phyloP scores from a whole-genome alignment of 1,140 invertebrate species.

The Xylocopa sonorina region DNA sequence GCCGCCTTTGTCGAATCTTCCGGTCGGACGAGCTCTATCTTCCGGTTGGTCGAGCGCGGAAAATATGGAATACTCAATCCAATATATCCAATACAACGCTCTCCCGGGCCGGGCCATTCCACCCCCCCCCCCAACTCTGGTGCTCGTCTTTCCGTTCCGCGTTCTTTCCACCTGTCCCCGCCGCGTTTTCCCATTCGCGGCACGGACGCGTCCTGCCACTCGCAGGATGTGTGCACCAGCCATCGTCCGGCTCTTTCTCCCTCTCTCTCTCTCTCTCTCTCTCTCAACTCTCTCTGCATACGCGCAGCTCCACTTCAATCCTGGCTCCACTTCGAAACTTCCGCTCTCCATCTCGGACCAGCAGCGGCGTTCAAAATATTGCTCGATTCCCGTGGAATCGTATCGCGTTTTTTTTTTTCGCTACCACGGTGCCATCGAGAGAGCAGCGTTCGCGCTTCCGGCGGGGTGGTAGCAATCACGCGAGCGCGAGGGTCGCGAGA shows the following conservation, averaged over 20 bases:
- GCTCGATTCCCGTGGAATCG: too few species aligned
- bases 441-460: too few species aligned
- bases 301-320: not conserved
- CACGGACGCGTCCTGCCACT: slow-evolving; percentile 60
- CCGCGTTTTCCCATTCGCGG: slow-evolving; percentile 64
- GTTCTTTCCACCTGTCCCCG: slow-evolving; percentile 9
- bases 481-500: too few species aligned
- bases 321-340: not conserved
- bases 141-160: slow-evolving; percentile 26
- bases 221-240: slow-evolving; percentile 61
- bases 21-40: slow-evolving; percentile 70
- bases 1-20: slow-evolving; percentile 76
- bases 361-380: too few species aligned
- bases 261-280: not conserved
- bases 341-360: too few species aligned
- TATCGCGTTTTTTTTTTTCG: too few species aligned
- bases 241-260: slow-evolving; percentile 30
- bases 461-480: too few species aligned
- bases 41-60: slow-evolving; percentile 73
- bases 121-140: too few species aligned
- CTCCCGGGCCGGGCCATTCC: slow-evolving; percentile 51
- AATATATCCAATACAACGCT: slow-evolving; percentile 68
- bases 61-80: slow-evolving; percentile 77
- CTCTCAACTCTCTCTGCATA: too few species aligned
- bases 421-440: too few species aligned